A percentile compares a stretch with the other conserved stretches of the same genome.
Evolutionary conservation across 2,888 invertebrate genomes (phyloP).

Genomic region (Acrocyrtus sp.): DNA sequence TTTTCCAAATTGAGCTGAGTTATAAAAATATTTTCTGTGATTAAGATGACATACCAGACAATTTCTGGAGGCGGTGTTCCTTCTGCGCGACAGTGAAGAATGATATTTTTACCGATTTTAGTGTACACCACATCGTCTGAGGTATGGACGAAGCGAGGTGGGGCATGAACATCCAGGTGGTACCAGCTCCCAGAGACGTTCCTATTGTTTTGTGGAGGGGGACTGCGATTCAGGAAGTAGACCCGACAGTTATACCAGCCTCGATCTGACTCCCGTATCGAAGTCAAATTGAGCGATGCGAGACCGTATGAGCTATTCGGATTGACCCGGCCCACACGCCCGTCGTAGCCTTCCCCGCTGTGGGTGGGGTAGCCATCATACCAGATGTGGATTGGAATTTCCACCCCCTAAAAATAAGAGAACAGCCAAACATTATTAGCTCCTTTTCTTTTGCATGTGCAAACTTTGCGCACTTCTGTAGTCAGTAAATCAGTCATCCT

Average conservation of each 20-base stretch:
- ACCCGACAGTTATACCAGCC: slow-evolving; percentile 97
- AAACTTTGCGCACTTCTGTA: no score
- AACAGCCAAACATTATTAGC: no score
- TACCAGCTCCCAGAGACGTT: slow-evolving; percentile 87
- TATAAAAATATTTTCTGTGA: no score
- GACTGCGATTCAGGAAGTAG: slow-evolving; percentile 93
- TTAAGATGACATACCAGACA: slow-evolving; percentile 95
- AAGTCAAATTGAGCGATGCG: slow-evolving; percentile 94
- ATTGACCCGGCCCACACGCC: slow-evolving; percentile 88
- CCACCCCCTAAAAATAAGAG: slow-evolving; percentile 79
- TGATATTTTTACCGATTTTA: slow-evolving; percentile 94
- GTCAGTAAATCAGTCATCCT: no score
- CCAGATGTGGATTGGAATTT: slow-evolving; percentile 97
- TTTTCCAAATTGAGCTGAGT: no score
- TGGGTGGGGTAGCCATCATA: slow-evolving; percentile 98
- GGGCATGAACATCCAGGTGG: slow-evolving; percentile 96
- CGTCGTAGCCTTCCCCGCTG: slow-evolving; percentile 94
- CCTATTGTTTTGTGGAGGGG: slow-evolving; percentile 86
- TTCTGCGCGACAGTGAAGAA: slow-evolving; percentile 95
- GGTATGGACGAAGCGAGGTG: slow-evolving; percentile 93
- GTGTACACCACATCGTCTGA: slow-evolving; percentile 97
- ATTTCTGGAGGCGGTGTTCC: slow-evolving; percentile 96
- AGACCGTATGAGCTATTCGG: slow-evolving; percentile 77
- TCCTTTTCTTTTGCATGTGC: no score
- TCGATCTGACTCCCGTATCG: slow-evolving; percentile 91